These are phyloP conservation scores for Psittacula echo DNA, from an alignment of 2,797 vertebrate species.

Conservation along the genomic window DNA sequence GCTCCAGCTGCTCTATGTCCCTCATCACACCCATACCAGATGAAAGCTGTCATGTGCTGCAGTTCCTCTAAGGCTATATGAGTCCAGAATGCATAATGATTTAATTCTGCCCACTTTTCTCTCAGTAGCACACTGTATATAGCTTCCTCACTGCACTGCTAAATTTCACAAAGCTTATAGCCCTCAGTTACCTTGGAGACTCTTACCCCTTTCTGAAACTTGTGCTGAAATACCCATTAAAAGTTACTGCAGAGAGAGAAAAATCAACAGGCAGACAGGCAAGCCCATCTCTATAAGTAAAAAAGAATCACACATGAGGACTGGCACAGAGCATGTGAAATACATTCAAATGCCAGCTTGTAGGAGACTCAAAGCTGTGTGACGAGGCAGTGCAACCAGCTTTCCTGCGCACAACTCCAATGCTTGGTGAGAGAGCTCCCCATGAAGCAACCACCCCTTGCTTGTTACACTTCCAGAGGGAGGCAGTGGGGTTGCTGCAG, in stretches of 20 bases:
- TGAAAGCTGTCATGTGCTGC: background rate
- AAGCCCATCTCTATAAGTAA: background rate
- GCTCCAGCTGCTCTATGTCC: background rate
- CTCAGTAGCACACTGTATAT: background rate
- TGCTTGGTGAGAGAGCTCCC: background rate
- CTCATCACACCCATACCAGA: background rate
- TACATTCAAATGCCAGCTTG: background rate
- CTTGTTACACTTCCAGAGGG: background rate
- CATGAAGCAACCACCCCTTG: background rate
- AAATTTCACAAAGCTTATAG: background rate
- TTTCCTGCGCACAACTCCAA: accelerated
- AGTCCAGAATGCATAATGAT: background rate
- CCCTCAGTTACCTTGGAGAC: background rate
- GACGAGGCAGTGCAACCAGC: background rate
- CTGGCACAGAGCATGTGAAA: background rate
- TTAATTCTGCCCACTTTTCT: background rate
- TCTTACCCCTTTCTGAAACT: background rate
- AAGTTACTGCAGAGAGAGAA: background rate
- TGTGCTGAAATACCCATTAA: background rate
- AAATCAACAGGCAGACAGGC: background rate
- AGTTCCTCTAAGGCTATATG: background rate
- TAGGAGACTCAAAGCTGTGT: background rate
- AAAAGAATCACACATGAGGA: background rate
- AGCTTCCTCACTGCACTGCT: background rate
- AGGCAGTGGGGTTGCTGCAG: background rate